Evolutionary conservation across 2,888 invertebrate genomes (phyloP), one percentile per base, ranked within the genome.

Genomic region (Eupithecia abbreviata): DNA sequence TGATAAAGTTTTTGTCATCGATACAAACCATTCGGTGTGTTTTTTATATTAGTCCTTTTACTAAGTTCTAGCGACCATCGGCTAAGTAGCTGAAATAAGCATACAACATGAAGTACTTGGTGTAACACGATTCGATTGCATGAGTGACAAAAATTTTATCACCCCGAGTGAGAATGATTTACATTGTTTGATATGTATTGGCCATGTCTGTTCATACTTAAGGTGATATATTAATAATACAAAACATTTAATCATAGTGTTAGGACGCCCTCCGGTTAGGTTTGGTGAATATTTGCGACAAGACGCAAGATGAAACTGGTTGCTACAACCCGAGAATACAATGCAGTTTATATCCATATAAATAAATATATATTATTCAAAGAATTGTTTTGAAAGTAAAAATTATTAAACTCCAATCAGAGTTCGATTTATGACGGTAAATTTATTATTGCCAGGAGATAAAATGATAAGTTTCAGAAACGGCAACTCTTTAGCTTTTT

Each of bases 1-100:
- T 62, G 62, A 58, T 58, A n/a, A 58, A 58, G 58, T 58, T 58
- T 62, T 62, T 12, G 18, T 62, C 62, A 62, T 62, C 30, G 62
- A 62, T 10, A 30, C 30, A 30, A 62, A 62, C 62, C 10, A 10
- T 58, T 62, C 18, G 62, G 58, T 58, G n/a, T 3, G 58, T 9
- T 58, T 58, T 58, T 58, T 58, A 58, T 18, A 58, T 10, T 9
- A 18, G 58, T 3, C 58, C 18, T 9, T 10, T 10, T 10, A 58
- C n/a, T 18, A 18, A 9, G 10, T 58, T 9, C 58, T 58, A 58
- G 58, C 10, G 58, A n/a, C n/a, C n/a, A 55, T 55, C 7, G 55
- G n/a, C 55, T 55, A n/a, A n/a, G n/a, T 6, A 55, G 5, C 13
- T 13, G 4, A 49, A 13, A 49, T 13, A 49, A 13, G 13, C 49